A percentile compares a stretch with the other conserved stretches of the same genome.
These are phyloP conservation scores for Typhlomys cinereus DNA, from an alignment of 2,113 vertebrate species.

Conservation along the genomic window DNA sequence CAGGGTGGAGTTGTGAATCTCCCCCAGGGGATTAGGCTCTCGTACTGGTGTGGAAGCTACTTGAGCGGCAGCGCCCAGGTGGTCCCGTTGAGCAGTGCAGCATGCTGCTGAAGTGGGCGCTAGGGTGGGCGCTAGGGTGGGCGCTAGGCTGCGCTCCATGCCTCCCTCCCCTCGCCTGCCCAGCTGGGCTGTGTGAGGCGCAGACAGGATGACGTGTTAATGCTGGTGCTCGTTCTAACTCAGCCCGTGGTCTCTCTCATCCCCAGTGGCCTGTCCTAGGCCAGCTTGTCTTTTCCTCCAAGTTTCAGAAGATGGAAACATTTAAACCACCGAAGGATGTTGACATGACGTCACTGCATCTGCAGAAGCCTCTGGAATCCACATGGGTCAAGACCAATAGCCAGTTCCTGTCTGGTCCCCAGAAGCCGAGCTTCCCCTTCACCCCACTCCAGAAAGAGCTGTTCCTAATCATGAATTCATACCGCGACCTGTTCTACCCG, in stretches of 20 bases:
- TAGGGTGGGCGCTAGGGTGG: neutral
- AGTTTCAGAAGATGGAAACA: constrained; percentile 84
- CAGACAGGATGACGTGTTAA: neutral
- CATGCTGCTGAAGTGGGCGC: neutral
- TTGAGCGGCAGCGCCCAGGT: neutral
- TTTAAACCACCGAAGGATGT: constrained; percentile 85
- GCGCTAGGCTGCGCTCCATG: neutral
- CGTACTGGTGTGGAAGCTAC: neutral
- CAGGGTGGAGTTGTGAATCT: neutral
- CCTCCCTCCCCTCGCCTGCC: neutral
- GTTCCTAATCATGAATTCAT: constrained; percentile 93
- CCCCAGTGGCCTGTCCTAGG: constrained; percentile 92
- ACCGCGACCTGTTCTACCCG: constrained; percentile 92
- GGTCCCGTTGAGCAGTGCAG: neutral
- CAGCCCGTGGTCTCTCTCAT: neutral
- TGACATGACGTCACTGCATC: constrained; percentile 84
- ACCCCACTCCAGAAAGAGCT: constrained; percentile 92
- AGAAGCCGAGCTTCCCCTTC: constrained; percentile 72
- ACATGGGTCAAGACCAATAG: constrained; percentile 89
- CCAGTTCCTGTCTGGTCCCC: constrained; percentile 70
- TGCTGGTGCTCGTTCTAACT: neutral
- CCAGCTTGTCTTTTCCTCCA: constrained; percentile 85
- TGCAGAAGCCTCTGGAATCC: constrained; percentile 90
- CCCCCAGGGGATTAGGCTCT: neutral
- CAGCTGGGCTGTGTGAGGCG: neutral